Base-by-base conservation (phyloP, 2,797 vertebrate genomes). In the Tympanoctomys barrerae region DNA sequence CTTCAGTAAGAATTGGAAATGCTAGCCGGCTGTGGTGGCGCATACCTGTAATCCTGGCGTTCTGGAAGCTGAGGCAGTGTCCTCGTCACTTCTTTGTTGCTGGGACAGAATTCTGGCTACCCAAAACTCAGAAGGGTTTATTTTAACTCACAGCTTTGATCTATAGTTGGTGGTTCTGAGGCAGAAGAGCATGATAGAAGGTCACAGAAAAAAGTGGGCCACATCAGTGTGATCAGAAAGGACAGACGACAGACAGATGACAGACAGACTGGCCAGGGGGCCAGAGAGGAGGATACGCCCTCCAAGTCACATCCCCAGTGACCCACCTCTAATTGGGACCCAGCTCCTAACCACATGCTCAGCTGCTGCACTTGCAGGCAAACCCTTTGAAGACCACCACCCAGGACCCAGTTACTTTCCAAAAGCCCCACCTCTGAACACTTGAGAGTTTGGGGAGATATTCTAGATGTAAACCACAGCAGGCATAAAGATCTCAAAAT, bases 1-100 rank as follows among this genome's bases (percentile, higher is more conserved):
- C 80, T 96, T 31, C 31, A 85, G 31, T 42, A 77, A 85, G 94
- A 89, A 77, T 52, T 64, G 31, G 52, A 91, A 93, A 86, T 3
- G 18, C 26, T 33, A 49, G 42, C 10, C 31, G 14, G 13, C 42
- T 19, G 1, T 42, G 36, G 14, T 36, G 68, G 68, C 7, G 7
- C 68, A 36, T 18, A 36, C 70, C 19, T 22, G 36, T 73, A 42
- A 73, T 42, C 36, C 24, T 3, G 13, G 73, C 26, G 31, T 49
- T 77, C 73, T 77, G 73, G 73, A 77, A 46, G 42, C 42, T 77
- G 73, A 77, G 22, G 22, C 71, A 73, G 39, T 24, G 19, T 36
- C n/a, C 21, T 70, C 5, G 71, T 42, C 39, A 73, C 71, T 24
- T 73, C 26, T n/a, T 73, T 73, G 22, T 26, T 73, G 71, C 71